These are phyloP conservation scores for Scyliorhinus canicula DNA, from an alignment of 2,797 vertebrate genomes.

Conservation along the genomic window DNA sequence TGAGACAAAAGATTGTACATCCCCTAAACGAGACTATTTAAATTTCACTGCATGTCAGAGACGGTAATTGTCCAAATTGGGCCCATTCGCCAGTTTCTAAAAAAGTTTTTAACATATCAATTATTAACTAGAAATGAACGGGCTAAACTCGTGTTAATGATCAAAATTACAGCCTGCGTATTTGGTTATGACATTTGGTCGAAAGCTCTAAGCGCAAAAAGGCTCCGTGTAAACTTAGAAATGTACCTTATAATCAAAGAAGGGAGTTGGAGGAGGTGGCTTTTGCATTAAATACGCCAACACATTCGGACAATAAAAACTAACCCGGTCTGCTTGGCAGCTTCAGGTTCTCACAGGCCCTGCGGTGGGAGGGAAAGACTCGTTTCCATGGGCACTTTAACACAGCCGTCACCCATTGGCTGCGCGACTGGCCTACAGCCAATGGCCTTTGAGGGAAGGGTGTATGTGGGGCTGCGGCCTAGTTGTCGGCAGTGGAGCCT, in stretches of 20 bases:
- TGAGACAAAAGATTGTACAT: not conserved
- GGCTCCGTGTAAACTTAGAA: not conserved
- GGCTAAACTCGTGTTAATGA: too few relatives aligned
- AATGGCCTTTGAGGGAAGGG: not conserved
- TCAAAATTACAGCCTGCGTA: not conserved
- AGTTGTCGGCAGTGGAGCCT: not conserved
- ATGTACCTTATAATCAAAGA: not conserved
- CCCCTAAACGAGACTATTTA: too few relatives aligned
- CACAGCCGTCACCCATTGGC: not conserved
- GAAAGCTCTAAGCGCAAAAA: not conserved
- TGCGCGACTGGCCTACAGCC: not conserved
- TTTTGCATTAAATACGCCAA: not conserved
- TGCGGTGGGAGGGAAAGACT: not conserved
- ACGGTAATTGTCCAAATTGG: not conserved
- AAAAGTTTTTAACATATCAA: not conserved
- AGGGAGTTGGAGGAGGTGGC: not conserved
- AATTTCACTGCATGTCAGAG: not conserved
- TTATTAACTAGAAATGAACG: not conserved
- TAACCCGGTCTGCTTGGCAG: not conserved
- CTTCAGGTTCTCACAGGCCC: not conserved
- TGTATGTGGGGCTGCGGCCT: not conserved
- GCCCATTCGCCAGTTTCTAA: not conserved
- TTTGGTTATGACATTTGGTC: not conserved
- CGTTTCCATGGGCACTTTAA: not conserved
- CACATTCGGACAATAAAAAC: not conserved